Base-by-base conservation (phyloP, 2,797 vertebrate species). In the Enteromius trimaculatus region DNA sequence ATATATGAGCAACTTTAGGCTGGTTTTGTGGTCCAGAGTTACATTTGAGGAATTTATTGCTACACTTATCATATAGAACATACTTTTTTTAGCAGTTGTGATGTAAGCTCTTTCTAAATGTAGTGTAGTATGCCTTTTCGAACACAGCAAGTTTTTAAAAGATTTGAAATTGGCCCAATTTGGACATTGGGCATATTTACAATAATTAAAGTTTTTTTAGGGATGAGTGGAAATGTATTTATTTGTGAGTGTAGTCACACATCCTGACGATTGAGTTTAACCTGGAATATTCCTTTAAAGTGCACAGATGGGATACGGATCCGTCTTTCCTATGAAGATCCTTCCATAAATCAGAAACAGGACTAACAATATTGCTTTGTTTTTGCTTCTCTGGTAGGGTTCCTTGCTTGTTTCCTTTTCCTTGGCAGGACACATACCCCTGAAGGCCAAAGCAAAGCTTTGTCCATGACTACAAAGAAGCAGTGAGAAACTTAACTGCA, bases 381-480 rank as follows among this genome's bases (percentile, higher is more conserved):
- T 88, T 85, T 69, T 39, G 80, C 49, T 81, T 62, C 84, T 81
- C 79, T 47, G 51, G 81, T n/a, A 79, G 80, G 58, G 86, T 86
- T 84, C 68, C 72, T 74, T 64, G 80, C 58, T 83, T 81, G 72
- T 77, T 87, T 87, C 77, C 84, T 85, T 87, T 86, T 64, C 68
- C 87, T 90, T 90, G 89, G 89, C 89, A 76, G 70, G 44, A 58
- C 23, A n/a, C 11, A 84, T 34, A 51, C 8, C 74, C 68, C 64
- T 49, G 53, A 80, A 84, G 31, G 86, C 88, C 88, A 90, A 86
- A 84, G 77, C 80, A 82, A 87, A 84, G 83, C 53, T 87, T 86
- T 72, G 65, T 82, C 81, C 80, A 79, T 55, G 77, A 84, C 37
- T 79, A 23, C 70, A 58, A 58, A 66, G 79, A 47, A 81, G 44